A percentile compares a stretch with the other conserved stretches of the same genome.
phyloP scores from a whole-genome alignment of 2,797 vertebrate genomes.

The Urophycis tenuis region DNA sequence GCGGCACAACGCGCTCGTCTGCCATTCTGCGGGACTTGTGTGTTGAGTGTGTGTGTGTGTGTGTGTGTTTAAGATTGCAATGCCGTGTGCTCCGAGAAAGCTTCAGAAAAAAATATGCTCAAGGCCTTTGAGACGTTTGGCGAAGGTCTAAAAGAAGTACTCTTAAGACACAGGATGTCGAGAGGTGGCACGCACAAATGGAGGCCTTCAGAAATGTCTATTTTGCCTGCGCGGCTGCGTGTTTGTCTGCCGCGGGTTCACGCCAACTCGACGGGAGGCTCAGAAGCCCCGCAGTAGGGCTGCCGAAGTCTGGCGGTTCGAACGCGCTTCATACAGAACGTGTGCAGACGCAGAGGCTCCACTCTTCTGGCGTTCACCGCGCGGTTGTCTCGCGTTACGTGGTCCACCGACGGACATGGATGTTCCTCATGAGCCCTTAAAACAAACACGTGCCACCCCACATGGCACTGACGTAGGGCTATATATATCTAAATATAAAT shows the following conservation, averaged over 20 bases:
- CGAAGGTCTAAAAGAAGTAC: neutral
- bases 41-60: too few species aligned
- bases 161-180: neutral
- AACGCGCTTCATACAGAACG: neutral
- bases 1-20: neutral
- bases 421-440: too few species aligned
- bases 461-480: neutral
- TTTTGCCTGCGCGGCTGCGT: neutral
- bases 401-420: too few species aligned
- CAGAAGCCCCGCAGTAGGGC: neutral
- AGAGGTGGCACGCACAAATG: neutral
- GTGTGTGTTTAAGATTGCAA: neutral
- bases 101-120: neutral
- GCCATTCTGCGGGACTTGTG: neutral
- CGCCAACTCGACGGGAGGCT: neutral
- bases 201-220: neutral
- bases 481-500: too few species aligned
- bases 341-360: too few species aligned
- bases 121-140: neutral
- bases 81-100: neutral
- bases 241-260: neutral
- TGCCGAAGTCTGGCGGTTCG: neutral
- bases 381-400: too few species aligned
- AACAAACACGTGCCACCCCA: neutral
- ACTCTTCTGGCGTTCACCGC: too few species aligned